These are phyloP conservation scores for Isaurus tuberculatus DNA, from an alignment of 92 coral and sea anemone genomes.

Conservation along the genomic window DNA sequence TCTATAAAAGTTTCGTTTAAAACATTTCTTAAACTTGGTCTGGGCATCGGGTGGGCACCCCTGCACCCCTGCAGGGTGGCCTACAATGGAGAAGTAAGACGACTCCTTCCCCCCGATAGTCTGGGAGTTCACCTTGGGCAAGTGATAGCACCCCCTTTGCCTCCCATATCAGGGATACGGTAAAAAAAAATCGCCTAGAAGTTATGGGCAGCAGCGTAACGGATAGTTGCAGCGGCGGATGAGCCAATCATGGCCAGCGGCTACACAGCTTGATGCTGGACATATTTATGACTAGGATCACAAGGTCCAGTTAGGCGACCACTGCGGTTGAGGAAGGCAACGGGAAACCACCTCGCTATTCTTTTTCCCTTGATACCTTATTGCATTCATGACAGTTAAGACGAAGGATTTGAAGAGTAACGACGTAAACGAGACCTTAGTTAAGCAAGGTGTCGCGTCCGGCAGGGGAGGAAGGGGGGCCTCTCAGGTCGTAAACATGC, in stretches of 20 bases:
- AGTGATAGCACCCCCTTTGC: neutral
- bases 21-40: too few relatives aligned
- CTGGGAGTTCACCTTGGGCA: neutral
- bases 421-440: constrained; percentile 31
- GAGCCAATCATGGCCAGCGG: neutral
- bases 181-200: neutral
- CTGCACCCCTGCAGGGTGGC: neutral
- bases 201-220: constrained; percentile 16
- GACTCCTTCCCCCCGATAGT: constrained; percentile 3
- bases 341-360: constrained; percentile 39
- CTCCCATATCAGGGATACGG: constrained; percentile 2
- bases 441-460: constrained; percentile 40
- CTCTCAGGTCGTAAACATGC: neutral
- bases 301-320: neutral
- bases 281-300: neutral
- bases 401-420: neutral
- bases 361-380: too few relatives aligned
- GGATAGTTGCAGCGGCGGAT: neutral
- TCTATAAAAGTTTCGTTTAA: too few relatives aligned
- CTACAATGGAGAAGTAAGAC: constrained; percentile 15
- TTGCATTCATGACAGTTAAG: too few relatives aligned
- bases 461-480: constrained; percentile 31
- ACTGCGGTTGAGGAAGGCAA: constrained; percentile 43
- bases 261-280: neutral
- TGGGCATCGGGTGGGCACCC: neutral